Evolutionary conservation across 2,888 invertebrate species (phyloP).

Genomic region (Malthinus flaveolus): DNA sequence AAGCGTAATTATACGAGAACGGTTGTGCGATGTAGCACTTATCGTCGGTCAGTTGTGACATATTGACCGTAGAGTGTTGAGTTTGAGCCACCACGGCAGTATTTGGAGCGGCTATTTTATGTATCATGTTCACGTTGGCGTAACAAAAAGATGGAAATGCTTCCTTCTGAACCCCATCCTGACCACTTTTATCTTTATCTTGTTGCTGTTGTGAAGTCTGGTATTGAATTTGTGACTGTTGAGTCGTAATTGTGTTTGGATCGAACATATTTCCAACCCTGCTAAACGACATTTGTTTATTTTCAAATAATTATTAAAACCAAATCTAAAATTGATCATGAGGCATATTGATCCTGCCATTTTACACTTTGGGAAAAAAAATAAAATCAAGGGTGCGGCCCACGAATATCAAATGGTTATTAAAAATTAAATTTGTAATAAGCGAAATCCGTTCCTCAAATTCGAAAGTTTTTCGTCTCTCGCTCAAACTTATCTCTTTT

Average conservation of each 20-base stretch:
- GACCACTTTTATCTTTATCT: conserved; percentile 43
- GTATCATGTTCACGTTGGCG: conserved; percentile 69
- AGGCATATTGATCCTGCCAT: too few relatives aligned
- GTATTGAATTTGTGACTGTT: conserved; percentile 51
- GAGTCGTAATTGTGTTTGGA: conserved; percentile 54
- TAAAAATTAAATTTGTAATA: neutral
- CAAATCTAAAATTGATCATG: too few relatives aligned
- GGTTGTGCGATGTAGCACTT: conserved; percentile 78
- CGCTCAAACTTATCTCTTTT: conserved; percentile 54
- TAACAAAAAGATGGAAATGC: conserved; percentile 76
- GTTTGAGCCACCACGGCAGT: conserved; percentile 42
- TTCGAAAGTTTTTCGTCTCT: conserved; percentile 55
- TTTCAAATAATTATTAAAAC: too few relatives aligned
- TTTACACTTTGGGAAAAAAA: neutral
- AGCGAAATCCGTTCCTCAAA: neutral
- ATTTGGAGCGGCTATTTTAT: conserved; percentile 56
- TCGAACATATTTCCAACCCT: conserved; percentile 49
- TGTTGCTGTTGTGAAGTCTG: conserved; percentile 48
- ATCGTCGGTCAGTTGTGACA: conserved; percentile 70
- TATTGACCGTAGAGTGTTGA: conserved; percentile 61
- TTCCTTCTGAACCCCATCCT: conserved; percentile 45
- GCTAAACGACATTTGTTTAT: too few relatives aligned
- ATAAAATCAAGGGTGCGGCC: conserved; percentile 19
- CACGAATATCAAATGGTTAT: neutral
- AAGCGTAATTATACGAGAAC: conserved; percentile 79